Evolutionary conservation across 2,888 invertebrate genomes (phyloP).

Genomic region (Tachina lurida): DNA sequence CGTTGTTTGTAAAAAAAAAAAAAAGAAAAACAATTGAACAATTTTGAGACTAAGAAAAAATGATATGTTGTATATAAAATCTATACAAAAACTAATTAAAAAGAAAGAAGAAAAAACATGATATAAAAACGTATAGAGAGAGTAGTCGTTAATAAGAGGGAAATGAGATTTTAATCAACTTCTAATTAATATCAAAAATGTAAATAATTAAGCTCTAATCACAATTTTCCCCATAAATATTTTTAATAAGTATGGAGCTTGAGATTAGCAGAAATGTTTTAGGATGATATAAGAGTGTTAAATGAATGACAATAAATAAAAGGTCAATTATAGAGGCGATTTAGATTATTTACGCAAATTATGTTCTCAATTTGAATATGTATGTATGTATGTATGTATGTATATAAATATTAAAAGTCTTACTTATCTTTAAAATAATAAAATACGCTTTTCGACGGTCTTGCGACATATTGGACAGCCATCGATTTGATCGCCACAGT

Average conservation of each 20-base stretch:
- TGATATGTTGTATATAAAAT: conserved; percentile 12
- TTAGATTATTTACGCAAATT: conserved; percentile 6
- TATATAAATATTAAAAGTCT: conserved; percentile 17
- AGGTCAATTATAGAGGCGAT: conserved; percentile 37
- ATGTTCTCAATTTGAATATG: conserved; percentile 4
- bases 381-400: background rate
- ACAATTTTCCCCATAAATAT: background rate
- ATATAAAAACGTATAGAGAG: background rate
- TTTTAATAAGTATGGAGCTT: too few species aligned
- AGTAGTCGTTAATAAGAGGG: background rate
- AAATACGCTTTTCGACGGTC: conserved; percentile 96
- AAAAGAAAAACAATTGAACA: background rate
- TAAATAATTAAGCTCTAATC: background rate
- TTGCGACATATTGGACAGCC: conserved; percentile 99
- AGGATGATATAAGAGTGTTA: background rate
- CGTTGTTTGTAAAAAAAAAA: conserved; percentile 11
- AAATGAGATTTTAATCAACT: conserved; percentile 1
- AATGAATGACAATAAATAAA: conserved; percentile 38
- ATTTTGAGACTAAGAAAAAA: background rate
- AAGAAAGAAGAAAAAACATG: background rate
- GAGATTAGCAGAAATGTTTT: background rate
- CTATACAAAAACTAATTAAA: conserved; percentile 38
- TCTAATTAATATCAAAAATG: too few species aligned
- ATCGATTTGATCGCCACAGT: conserved; percentile 98
- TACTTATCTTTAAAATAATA: conserved; percentile 87